Percentiles rank a stretch among this genome's conserved stretches.
phyloP scores from a whole-genome alignment of 2,888 invertebrate species.

The Cylloceria caligata region DNA sequence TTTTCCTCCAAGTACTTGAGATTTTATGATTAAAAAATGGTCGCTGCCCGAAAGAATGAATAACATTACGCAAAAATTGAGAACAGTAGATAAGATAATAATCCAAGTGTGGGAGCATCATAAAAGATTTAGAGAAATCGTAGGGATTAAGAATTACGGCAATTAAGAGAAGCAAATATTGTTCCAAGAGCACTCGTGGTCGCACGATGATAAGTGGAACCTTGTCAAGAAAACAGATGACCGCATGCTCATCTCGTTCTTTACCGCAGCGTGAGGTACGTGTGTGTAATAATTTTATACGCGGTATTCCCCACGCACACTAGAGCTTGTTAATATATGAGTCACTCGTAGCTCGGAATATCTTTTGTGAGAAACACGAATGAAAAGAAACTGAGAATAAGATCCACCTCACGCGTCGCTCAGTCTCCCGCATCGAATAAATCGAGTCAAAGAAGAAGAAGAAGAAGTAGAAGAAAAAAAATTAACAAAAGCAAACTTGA shows the following conservation, averaged over 20 bases:
- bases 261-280: conserved; percentile 15
- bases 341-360: conserved; percentile 38
- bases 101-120: neutral
- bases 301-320: neutral
- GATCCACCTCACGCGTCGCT: conserved; percentile 67
- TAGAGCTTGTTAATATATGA: neutral
- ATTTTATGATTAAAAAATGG: neutral
- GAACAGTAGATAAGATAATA: conserved; percentile 1
- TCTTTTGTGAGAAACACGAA: conserved; percentile 24
- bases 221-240: conserved; percentile 35
- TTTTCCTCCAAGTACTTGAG: neutral
- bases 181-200: conserved; percentile 27
- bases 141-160: neutral
- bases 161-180: conserved; percentile 35
- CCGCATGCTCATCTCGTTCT: neutral
- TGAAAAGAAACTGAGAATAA: conserved; percentile 38
- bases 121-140: neutral
- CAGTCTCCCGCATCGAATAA: conserved; percentile 68
- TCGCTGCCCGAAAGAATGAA: neutral
- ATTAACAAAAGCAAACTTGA: conserved; percentile 20
- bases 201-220: conserved; percentile 29
- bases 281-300: conserved; percentile 33
- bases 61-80: neutral
- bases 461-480: conserved; percentile 22
- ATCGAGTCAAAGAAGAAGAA: conserved; percentile 42